Percentiles rank a stretch among this genome's conserved stretches.
These are phyloP conservation scores for Drosophila parthenogenetica DNA, from an alignment of 2,888 invertebrate species.

Conservation along the genomic window DNA sequence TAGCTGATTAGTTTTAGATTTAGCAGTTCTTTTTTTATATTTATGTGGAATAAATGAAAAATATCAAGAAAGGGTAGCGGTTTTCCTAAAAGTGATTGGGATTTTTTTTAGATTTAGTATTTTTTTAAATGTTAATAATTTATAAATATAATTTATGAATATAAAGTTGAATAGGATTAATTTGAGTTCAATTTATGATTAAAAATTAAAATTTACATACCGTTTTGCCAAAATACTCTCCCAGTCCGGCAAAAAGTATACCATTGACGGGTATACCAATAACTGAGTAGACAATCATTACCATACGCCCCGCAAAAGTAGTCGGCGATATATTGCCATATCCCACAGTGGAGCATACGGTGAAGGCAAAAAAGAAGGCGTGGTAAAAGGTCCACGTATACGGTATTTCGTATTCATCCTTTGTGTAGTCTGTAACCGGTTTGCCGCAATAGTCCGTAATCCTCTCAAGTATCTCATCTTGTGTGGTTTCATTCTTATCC, in stretches of 20 bases:
- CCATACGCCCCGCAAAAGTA: constrained; percentile 91
- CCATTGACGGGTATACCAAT: constrained; percentile 88
- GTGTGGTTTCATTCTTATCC: constrained; percentile 75
- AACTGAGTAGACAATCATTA: constrained; percentile 95
- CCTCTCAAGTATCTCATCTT: constrained; percentile 85
- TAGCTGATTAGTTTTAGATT: too few species aligned
- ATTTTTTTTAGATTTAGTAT: too few species aligned
- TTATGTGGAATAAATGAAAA: too few species aligned
- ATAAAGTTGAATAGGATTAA: too few species aligned
- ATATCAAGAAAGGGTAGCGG: too few species aligned
- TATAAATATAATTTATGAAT: too few species aligned
- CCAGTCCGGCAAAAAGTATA: constrained; percentile 91
- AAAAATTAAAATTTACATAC: too few species aligned
- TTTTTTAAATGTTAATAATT: too few species aligned
- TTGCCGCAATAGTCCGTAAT: constrained; percentile 91
- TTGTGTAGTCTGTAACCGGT: constrained; percentile 88
- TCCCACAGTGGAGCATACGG: constrained; percentile 96
- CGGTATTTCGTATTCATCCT: constrained; percentile 87
- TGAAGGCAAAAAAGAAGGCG: constrained; percentile 95
- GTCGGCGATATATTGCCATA: constrained; percentile 96
- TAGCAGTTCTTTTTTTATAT: too few species aligned
- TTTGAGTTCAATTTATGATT: too few species aligned
- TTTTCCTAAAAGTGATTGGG: too few species aligned
- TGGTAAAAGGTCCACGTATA: constrained; percentile 95
- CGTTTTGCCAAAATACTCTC: constrained; percentile 93